Evolutionary conservation across 1,140 invertebrate species (phyloP).

Genomic region (Microplitis mediator): DNA sequence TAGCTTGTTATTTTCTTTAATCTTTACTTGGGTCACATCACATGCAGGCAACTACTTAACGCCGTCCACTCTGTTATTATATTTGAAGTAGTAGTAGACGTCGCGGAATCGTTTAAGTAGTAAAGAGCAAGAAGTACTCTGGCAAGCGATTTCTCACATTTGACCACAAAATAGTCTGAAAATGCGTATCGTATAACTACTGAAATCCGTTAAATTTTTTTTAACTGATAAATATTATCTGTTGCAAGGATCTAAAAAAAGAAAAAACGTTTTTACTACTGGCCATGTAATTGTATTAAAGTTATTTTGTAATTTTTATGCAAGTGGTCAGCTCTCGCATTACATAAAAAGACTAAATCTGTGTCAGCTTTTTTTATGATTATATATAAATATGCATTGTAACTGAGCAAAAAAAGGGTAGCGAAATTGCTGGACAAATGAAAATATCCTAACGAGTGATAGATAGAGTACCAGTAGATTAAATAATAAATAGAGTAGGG

Average conservation of each 20-base stretch:
- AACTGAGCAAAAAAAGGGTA: not conserved
- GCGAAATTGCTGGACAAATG: not conserved
- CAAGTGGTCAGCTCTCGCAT: too few species aligned
- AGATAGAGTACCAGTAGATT: not conserved
- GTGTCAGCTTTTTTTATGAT: too few species aligned
- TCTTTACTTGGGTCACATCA: not conserved
- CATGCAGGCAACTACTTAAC: not conserved
- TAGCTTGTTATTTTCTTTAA: not conserved
- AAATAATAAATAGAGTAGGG: not conserved
- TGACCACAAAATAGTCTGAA: not conserved
- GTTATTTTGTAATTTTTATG: too few species aligned
- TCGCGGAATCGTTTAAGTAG: conserved; percentile 23
- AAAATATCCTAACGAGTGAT: not conserved
- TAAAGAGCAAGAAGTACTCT: conserved; percentile 26
- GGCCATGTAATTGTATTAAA: too few species aligned
- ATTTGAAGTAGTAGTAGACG: conserved; percentile 13
- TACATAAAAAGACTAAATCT: too few species aligned
- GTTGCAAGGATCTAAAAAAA: too few species aligned
- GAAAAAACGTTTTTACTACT: too few species aligned
- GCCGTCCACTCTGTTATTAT: too few species aligned
- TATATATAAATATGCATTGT: not conserved
- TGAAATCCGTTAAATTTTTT: too few species aligned
- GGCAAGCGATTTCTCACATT: conserved; percentile 4
- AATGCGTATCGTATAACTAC: not conserved
- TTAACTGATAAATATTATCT: too few species aligned